phyloP scores from a whole-genome alignment of 2,797 vertebrate species.

The Eospalax fontanierii region DNA sequence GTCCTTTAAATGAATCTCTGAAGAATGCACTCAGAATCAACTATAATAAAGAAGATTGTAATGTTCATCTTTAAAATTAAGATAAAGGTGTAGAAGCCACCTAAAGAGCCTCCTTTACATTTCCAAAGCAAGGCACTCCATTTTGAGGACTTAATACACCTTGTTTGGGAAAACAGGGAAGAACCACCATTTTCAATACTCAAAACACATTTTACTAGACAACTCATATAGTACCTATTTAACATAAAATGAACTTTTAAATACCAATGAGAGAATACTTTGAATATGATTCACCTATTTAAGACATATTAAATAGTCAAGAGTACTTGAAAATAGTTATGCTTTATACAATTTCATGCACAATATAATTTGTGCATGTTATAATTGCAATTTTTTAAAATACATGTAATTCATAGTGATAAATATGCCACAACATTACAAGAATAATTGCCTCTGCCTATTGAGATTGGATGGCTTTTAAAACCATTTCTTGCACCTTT shows the following conservation, averaged over 20 bases:
- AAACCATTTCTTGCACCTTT: background rate
- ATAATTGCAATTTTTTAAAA: background rate
- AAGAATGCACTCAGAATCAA: conserved; percentile 41
- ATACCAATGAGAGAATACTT: background rate
- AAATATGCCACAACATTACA: conserved; percentile 39
- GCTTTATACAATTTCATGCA: background rate
- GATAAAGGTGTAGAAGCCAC: conserved; percentile 27
- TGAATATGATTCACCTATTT: background rate
- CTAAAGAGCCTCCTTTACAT: background rate
- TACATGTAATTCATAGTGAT: background rate
- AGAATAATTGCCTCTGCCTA: background rate
- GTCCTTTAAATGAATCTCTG: conserved; percentile 62
- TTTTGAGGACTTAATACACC: background rate
- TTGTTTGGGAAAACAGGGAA: background rate
- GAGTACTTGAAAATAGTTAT: conserved; percentile 47
- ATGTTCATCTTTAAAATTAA: conserved; percentile 53
- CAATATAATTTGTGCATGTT: background rate
- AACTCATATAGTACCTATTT: background rate
- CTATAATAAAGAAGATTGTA: conserved; percentile 31
- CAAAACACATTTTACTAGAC: conserved; percentile 28
- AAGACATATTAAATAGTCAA: conserved; percentile 12
- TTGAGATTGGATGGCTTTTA: background rate
- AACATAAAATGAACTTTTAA: conserved; percentile 48
- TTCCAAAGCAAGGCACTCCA: conserved; percentile 38
- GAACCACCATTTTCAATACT: conserved; percentile 24